phyloP scores from a whole-genome alignment of 2,888 invertebrate species.

The Rosalia funebris region DNA sequence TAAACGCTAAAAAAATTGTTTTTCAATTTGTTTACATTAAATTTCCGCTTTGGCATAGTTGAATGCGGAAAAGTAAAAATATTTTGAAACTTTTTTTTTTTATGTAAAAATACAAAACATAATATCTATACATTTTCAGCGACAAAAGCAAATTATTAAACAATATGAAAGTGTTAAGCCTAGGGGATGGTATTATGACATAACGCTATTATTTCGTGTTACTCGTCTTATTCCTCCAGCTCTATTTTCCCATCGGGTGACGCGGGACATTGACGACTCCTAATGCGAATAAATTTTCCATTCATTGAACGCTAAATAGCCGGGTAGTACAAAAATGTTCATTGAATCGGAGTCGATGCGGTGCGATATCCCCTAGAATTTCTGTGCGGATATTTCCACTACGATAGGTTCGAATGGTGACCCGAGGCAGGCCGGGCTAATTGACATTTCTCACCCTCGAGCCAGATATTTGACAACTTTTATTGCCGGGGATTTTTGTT shows the following conservation, averaged over 20 bases:
- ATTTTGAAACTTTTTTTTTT: no score
- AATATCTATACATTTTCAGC: no score
- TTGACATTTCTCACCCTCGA: constrained; percentile 55
- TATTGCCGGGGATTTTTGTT: constrained; percentile 39
- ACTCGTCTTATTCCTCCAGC: background rate
- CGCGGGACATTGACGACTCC: constrained; percentile 18
- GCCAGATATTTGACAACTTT: constrained; percentile 51
- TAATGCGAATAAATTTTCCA: constrained; percentile 61
- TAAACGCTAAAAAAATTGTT: no score
- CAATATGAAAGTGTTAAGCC: no score
- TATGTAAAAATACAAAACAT: no score
- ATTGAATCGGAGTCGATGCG: constrained; percentile 51
- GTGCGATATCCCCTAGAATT: constrained; percentile 52
- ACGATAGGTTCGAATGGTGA: constrained; percentile 53
- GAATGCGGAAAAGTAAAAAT: no score
- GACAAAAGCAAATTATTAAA: no score
- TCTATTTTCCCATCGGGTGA: constrained; percentile 23
- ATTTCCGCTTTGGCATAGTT: no score
- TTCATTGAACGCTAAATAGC: constrained; percentile 62
- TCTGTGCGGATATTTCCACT: constrained; percentile 55
- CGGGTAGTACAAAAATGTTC: constrained; percentile 57
- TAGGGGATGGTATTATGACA: background rate
- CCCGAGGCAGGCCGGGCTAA: constrained; percentile 46
- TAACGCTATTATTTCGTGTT: background rate
- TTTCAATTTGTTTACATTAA: no score